phyloP scores from a whole-genome alignment of 2,888 invertebrate species.

The Melieria crassipennis region DNA sequence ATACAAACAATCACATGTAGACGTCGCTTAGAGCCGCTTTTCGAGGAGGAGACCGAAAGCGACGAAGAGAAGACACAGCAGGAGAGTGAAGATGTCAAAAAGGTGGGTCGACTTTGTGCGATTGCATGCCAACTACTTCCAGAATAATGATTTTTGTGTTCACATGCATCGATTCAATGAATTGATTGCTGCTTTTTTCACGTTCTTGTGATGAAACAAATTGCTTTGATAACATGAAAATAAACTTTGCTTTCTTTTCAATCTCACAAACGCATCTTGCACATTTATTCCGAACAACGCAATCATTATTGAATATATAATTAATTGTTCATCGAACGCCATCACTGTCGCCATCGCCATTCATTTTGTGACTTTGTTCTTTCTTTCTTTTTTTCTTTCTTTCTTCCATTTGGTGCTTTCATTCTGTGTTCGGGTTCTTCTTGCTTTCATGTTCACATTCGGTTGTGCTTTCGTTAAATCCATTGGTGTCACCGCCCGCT shows the following conservation, averaged over 20 bases:
- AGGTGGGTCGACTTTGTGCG: constrained; percentile 62
- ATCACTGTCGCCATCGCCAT: background rate
- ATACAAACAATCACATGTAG: constrained; percentile 63
- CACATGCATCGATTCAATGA: too few species aligned
- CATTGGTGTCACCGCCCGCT: too few species aligned
- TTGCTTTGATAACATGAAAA: background rate
- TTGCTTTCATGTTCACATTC: constrained; percentile 26
- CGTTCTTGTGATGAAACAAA: too few species aligned
- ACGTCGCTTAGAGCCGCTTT: constrained; percentile 81
- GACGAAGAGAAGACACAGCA: constrained; percentile 66
- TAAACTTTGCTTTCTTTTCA: background rate
- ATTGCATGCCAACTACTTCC: constrained; percentile 23
- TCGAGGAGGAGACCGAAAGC: constrained; percentile 84
- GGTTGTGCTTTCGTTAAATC: constrained; percentile 21
- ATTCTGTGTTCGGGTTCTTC: constrained; percentile 1
- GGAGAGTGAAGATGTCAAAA: constrained; percentile 65
- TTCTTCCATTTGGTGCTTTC: constrained; percentile 25
- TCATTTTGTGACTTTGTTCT: constrained; percentile 4
- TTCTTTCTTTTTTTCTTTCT: constrained; percentile 29
- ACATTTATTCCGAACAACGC: background rate
- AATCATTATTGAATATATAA: background rate
- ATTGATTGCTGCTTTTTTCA: too few species aligned
- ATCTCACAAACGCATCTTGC: background rate
- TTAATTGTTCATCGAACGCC: background rate
- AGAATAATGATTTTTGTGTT: background rate